Conservation (phyloP, 2,113 vertebrate genomes). For the Lutjanus erythropterus region DNA sequence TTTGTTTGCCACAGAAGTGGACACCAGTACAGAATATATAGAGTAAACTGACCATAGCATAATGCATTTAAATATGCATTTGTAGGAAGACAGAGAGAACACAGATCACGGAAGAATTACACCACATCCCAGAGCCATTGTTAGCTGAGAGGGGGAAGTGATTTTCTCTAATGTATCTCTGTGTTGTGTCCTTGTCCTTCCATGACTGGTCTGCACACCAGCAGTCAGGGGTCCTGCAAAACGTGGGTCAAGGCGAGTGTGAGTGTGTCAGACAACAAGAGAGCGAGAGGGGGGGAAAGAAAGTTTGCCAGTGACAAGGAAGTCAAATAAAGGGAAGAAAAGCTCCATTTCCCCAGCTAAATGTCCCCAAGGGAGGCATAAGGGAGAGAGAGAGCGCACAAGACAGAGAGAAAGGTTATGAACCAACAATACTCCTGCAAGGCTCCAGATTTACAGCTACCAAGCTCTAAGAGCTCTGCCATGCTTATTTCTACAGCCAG, state of each 20-base stretch:
- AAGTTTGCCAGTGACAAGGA: conserved; percentile 70
- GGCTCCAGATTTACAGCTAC: conserved; percentile 82
- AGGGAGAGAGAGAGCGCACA: conserved; percentile 69
- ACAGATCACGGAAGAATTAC: conserved; percentile 67
- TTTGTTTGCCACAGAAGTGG: neutral
- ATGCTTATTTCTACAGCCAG: conserved; percentile 85
- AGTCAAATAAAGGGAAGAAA: conserved; percentile 83
- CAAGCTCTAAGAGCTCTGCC: conserved; percentile 74
- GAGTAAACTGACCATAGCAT: conserved; percentile 29
- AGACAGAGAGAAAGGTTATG: conserved; percentile 78
- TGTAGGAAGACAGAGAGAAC: conserved; percentile 53
- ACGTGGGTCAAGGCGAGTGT: conserved; percentile 67
- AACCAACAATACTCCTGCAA: conserved; percentile 73
- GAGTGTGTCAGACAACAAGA: conserved; percentile 27
- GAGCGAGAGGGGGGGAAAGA: conserved; percentile 19
- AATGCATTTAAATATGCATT: conserved; percentile 59
- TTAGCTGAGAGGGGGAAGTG: conserved; percentile 72
- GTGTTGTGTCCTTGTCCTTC: conserved; percentile 81
- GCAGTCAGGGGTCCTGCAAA: conserved; percentile 66
- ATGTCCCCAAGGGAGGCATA: conserved; percentile 79
- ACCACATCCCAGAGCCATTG: conserved; percentile 73
- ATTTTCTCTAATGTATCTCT: conserved; percentile 81
- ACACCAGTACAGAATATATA: neutral
- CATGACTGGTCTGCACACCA: conserved; percentile 57
- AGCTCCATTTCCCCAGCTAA: conserved; percentile 80